Conservation (phyloP, 2,888 invertebrate species). For the Hecatera dysodea region DNA sequence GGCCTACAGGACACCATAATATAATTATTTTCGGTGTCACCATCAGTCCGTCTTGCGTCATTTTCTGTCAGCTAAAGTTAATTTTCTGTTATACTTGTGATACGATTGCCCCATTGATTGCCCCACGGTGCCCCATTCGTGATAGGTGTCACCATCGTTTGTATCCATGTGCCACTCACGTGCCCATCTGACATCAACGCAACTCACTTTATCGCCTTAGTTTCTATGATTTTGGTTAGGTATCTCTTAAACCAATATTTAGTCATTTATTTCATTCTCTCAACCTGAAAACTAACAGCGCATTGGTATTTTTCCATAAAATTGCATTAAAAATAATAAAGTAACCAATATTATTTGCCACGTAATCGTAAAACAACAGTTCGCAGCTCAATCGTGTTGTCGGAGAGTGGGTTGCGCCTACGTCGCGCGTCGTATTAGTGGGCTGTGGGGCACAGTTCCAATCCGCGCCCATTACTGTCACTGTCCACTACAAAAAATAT, state of each 20-base stretch:
- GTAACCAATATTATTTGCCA: not conserved
- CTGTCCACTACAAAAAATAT: conserved; percentile 1
- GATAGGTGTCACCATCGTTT: not conserved
- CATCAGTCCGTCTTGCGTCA: not conserved
- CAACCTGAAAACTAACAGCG: no score
- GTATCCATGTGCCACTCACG: not conserved
- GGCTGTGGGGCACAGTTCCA: not conserved
- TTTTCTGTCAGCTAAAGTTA: not conserved
- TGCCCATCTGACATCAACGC: no score
- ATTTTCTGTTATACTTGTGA: no score
- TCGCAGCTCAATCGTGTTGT: conserved; percentile 1
- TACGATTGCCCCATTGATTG: no score
- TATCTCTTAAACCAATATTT: no score
- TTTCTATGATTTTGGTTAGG: no score
- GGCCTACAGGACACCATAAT: no score
- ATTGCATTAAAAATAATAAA: not conserved
- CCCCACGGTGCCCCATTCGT: no score
- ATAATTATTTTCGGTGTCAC: no score
- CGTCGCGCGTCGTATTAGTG: not conserved
- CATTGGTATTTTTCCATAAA: not conserved
- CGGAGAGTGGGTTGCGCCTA: not conserved
- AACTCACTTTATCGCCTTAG: not conserved
- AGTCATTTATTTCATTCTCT: not conserved
- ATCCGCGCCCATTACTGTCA: not conserved
- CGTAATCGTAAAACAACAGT: not conserved